Percentiles rank a stretch among this genome's conserved stretches.
These are phyloP conservation scores for Porites divaricata DNA, from an alignment of 92 coral and sea anemone species.

Conservation along the genomic window DNA sequence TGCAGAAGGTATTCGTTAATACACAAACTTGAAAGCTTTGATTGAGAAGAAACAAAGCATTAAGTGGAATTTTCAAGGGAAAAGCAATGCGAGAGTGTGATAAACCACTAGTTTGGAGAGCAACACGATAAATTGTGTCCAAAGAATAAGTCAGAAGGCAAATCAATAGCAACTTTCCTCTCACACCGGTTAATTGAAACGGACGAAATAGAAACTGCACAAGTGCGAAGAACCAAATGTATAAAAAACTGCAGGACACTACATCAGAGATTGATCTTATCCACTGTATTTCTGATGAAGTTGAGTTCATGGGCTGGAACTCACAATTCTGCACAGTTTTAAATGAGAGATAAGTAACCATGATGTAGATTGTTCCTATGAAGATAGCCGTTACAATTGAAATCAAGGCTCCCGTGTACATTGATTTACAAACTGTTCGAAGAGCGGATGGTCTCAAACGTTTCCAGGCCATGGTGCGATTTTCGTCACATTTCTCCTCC, in stretches of 20 bases:
- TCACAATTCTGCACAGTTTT: neutral
- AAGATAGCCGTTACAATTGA: neutral
- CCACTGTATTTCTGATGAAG: neutral
- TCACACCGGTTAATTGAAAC: neutral
- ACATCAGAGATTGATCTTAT: neutral
- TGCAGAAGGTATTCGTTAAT: neutral
- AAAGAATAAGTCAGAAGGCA: neutral
- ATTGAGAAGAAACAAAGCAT: neutral
- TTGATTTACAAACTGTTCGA: slow-evolving; percentile 4
- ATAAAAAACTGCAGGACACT: neutral
- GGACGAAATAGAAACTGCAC: neutral
- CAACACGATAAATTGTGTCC: neutral
- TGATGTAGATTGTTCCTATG: neutral
- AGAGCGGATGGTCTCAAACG: neutral
- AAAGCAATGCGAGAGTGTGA: neutral
- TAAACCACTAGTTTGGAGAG: neutral
- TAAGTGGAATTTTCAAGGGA: neutral
- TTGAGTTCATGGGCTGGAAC: neutral
- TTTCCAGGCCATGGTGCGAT: neutral
- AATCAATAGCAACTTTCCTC: no score
- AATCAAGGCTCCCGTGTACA: slow-evolving; percentile 20
- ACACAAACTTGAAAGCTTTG: neutral
- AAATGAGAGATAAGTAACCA: neutral
- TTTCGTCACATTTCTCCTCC: neutral
- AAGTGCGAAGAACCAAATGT: neutral